Base-by-base conservation (phyloP, 1,140 invertebrate genomes). In the Panagrolaimus sp. region DNA sequence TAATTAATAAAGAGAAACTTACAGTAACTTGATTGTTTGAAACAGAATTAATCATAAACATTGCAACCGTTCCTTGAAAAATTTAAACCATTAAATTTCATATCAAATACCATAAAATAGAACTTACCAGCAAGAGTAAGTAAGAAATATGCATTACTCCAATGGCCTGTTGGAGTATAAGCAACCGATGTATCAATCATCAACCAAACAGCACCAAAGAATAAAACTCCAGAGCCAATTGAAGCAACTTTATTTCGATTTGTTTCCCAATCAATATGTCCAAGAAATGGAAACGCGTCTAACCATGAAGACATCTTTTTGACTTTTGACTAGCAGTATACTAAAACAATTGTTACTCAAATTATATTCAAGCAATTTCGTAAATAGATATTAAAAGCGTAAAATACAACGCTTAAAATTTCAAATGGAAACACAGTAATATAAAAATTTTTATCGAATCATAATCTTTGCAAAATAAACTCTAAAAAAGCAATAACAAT, bases 181-280 rank as follows among this genome's bases (percentile, higher is more conserved):
- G 88, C 87, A 8, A 90, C 89, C 68, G 91, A 89, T 25, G 92
- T 91, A 87, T 98, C 94, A 80, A 98, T 96, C 63, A 95, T 90
- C 63, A 95, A 89, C 95, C 96, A 98, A 93, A 95, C 97, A 44
- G 93, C 95, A 70, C 89, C 86, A 77, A 92, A 95, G 93, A 77
- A 76, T 76, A 76, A 64, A 63, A 78, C 45, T 38, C 74, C 74
- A 9, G 74, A 53, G 20, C 57, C 72, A 25, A 76, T 62, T 25
- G 74, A 61, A 14, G 76, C 66, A 44, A 80, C 63, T 31, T 75
- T 63, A 46, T 76, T 76, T 7, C 74, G 65, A 38, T 64, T 44
- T 5, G 51, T 72, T 47, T 74, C 72, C 74, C 74, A 75, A 43
- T 75, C 74, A 44, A 75, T 65, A 25, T 71, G 23, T 63, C 43